Evolutionary conservation across 2,113 vertebrate genomes (phyloP).

Genomic region (Elgaria multicarinata): DNA sequence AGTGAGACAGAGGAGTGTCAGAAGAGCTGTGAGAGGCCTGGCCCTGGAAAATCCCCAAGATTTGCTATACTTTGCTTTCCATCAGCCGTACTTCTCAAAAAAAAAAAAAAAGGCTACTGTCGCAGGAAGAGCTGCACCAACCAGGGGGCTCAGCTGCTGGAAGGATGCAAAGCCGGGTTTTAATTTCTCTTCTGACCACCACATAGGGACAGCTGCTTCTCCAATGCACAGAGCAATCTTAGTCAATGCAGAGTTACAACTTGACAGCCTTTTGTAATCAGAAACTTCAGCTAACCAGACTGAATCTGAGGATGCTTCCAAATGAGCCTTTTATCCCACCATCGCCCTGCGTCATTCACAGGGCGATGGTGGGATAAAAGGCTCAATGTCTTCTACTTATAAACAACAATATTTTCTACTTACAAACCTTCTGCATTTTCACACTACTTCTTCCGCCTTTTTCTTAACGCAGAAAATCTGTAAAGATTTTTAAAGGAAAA

Average conservation of each 20-base stretch:
- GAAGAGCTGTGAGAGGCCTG: neutral
- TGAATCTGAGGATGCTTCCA: neutral
- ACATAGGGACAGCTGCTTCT: neutral
- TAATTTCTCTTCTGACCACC: neutral
- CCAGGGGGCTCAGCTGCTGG: neutral
- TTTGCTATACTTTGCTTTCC: constrained; percentile 27
- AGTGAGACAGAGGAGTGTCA: neutral
- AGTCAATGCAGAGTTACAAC: neutral
- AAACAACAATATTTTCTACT: too few relatives aligned
- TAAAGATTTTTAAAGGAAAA: too few relatives aligned
- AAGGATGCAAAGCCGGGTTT: neutral
- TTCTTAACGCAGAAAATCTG: too few relatives aligned
- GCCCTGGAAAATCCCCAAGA: constrained; percentile 33
- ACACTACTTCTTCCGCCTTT: too few relatives aligned
- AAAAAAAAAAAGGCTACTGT: neutral
- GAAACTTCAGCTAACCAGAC: neutral
- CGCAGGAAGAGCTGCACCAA: neutral
- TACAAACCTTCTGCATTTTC: too few relatives aligned
- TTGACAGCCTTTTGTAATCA: neutral
- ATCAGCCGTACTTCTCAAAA: neutral
- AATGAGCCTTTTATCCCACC: too few relatives aligned
- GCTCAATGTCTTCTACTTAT: too few relatives aligned
- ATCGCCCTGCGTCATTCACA: too few relatives aligned
- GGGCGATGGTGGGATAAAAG: too few relatives aligned
- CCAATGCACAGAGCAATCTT: neutral